Conservation (phyloP, 30 jellyfish, hydroid and myxozoan species). For the Pelagia noctiluca region DNA sequence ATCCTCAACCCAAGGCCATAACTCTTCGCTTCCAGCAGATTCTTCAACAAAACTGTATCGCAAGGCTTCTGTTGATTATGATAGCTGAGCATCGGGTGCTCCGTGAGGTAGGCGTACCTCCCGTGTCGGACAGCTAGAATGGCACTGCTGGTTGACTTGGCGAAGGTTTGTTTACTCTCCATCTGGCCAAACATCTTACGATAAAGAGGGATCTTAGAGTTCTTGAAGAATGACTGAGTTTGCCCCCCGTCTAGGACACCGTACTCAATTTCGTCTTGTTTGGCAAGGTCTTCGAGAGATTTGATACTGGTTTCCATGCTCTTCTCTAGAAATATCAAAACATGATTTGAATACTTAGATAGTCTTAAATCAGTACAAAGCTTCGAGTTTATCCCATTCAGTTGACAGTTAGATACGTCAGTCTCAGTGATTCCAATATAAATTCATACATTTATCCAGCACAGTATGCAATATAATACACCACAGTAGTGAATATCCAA, state of each 20-base stretch:
- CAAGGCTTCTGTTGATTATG: conserved; percentile 82
- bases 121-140: conserved; percentile 71
- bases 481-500: too few species aligned
- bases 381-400: too few species aligned
- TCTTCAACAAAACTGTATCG: conserved; percentile 76
- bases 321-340: conserved; percentile 46
- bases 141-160: conserved; percentile 69
- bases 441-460: too few species aligned
- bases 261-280: conserved; percentile 75
- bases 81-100: conserved; percentile 82
- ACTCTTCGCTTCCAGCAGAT: conserved; percentile 86
- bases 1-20: conserved; percentile 86
- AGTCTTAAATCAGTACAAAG: too few species aligned
- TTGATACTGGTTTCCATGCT: conserved; percentile 69
- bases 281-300: conserved; percentile 82
- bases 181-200: conserved; percentile 72
- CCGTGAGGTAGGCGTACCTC: conserved; percentile 82
- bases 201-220: conserved; percentile 80
- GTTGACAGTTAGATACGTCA: too few species aligned
- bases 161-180: conserved; percentile 62
- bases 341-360: too few species aligned
- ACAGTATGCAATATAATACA: too few species aligned
- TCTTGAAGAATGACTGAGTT: conserved; percentile 79
- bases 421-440: too few species aligned
- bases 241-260: conserved; percentile 89